Percentiles rank a stretch among this genome's conserved stretches.
phyloP scores from a whole-genome alignment of 2,888 invertebrate genomes.

The Acrobasis consociella region DNA sequence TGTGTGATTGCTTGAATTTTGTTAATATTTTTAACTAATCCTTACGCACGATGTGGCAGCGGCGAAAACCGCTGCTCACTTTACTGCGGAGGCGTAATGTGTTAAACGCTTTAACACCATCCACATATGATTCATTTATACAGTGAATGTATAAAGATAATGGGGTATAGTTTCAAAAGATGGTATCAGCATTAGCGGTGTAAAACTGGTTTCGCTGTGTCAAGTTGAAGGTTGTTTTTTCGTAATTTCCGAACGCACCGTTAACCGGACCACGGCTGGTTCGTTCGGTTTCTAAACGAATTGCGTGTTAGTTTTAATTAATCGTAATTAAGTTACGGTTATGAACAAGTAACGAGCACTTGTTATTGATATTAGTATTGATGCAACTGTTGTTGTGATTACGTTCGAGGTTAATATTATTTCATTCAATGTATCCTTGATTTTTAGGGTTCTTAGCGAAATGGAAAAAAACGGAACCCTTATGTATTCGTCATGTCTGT shows the following conservation, averaged over 20 bases:
- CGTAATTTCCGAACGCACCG: slow-evolving; percentile 36
- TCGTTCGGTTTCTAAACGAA: slow-evolving; percentile 31
- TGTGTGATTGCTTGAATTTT: too few relatives aligned
- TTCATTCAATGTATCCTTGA: background rate
- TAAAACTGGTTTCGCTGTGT: slow-evolving; percentile 34
- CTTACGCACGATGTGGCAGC: too few relatives aligned
- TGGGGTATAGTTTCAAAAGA: slow-evolving; percentile 21
- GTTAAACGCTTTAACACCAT: too few relatives aligned
- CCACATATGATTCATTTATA: slow-evolving; percentile 1
- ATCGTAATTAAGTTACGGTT: slow-evolving; percentile 18
- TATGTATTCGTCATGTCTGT: too few relatives aligned
- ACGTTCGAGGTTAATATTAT: background rate
- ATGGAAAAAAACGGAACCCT: too few relatives aligned
- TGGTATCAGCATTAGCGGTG: slow-evolving; percentile 23
- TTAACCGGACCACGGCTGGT: slow-evolving; percentile 34
- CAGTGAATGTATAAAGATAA: background rate
- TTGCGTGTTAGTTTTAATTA: slow-evolving; percentile 23
- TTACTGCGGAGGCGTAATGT: too few relatives aligned
- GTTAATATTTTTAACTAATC: too few relatives aligned
- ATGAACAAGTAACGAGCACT: slow-evolving; percentile 6
- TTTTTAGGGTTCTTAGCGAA: too few relatives aligned
- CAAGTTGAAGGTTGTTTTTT: slow-evolving; percentile 39
- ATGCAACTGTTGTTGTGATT: slow-evolving; percentile 1
- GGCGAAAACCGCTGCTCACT: too few relatives aligned
- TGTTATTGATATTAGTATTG: slow-evolving; percentile 3